phyloP scores from a whole-genome alignment of 2,888 invertebrate species.

The Dynastes hyllus region DNA sequence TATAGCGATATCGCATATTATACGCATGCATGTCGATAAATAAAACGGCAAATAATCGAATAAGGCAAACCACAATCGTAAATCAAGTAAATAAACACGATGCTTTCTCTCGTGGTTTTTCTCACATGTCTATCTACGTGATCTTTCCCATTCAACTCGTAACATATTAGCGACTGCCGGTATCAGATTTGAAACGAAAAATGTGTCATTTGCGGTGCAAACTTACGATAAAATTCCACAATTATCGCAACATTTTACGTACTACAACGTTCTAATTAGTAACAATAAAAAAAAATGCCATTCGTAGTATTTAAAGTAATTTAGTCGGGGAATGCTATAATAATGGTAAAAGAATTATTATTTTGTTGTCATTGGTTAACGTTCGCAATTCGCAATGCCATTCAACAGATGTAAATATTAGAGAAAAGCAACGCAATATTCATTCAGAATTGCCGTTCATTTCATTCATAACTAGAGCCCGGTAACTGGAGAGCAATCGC shows the following conservation, averaged over 20 bases:
- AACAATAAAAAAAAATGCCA: not conserved
- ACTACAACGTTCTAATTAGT: constrained; percentile 7
- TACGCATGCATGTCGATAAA: not conserved
- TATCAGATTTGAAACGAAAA: not conserved
- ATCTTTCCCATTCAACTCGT: constrained; percentile 18
- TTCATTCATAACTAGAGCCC: too few relatives aligned
- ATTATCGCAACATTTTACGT: not conserved
- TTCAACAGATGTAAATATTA: too few relatives aligned
- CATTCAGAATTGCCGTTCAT: too few relatives aligned
- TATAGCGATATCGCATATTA: not conserved
- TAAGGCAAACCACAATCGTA: constrained; percentile 3
- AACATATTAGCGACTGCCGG: not conserved
- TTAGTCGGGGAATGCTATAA: too few relatives aligned
- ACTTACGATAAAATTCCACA: constrained; percentile 17
- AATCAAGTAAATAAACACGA: constrained; percentile 11
- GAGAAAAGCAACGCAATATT: too few relatives aligned
- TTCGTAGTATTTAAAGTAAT: not conserved
- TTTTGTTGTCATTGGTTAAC: not conserved
- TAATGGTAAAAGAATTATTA: too few relatives aligned
- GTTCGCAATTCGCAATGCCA: too few relatives aligned
- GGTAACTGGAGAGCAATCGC: too few relatives aligned
- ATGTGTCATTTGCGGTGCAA: constrained; percentile 2
- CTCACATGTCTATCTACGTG: constrained; percentile 9
- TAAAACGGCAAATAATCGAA: constrained; percentile 6
- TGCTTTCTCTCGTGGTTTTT: not conserved